Base-by-base conservation (phyloP, 2,888 invertebrate genomes). In the Eilema griseolum region DNA sequence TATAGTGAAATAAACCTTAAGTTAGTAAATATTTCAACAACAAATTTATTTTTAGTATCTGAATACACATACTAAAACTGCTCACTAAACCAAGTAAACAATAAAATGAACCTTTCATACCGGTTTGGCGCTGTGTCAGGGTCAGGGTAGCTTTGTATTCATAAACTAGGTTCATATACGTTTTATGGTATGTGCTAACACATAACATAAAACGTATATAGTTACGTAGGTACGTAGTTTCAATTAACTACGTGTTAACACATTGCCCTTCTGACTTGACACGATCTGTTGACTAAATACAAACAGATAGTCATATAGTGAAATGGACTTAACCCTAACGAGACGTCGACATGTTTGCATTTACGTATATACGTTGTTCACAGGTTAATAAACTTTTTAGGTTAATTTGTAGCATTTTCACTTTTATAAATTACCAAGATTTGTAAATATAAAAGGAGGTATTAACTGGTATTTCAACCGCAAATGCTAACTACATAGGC, bases 211-310 rank as follows among this genome's bases (percentile, higher is more conserved):
- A 64, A 28, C n/a, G 46, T 26, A 37, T 12, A 11, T 37, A 8
- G 3, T 7, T 46, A 37, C 24, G n/a, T 52, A 20, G 16, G 7
- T 61, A 23, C 10, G 2, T 59, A 68, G 65, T 37, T 65, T 56
- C 31, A 74, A 71, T 69, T 69, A 67, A 65, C 59, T 62, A 23
- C 65, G 46, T 65, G 59, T 69, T 52, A 64, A 41, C 62, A 59
- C 66, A 67, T 67, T 69, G 62, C 59, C 67, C 67, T 66, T 61
- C 23, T 31, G 23, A 26, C 64, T 31, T 61, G 67, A 46, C 67
- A 65, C 59, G 61, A 69, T 65, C 37, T 66, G 59, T 69, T 69
- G 28, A 59, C 64, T 64, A 61, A 33, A 64, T 56, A 62, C 66
- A 66, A 63, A 71, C 46, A 71, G 41, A 28, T 31, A 23, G 24